phyloP scores from a whole-genome alignment of 2,888 invertebrate genomes.

The Gandaritis pyraliata region DNA sequence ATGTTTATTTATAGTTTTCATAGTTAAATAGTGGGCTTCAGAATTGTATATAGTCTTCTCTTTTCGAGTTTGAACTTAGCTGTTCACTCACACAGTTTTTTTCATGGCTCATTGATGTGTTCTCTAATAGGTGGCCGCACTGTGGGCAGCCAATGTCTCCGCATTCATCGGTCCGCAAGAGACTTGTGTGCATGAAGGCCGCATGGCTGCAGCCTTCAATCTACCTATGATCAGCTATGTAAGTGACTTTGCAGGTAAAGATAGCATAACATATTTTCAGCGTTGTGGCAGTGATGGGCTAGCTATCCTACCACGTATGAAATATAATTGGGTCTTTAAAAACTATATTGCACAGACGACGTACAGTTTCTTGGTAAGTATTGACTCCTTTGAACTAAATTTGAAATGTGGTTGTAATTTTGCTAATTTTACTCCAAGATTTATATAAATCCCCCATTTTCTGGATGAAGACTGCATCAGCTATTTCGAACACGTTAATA shows the following conservation, averaged over 20 bases:
- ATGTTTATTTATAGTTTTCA: too few species aligned
- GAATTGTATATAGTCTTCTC: background rate
- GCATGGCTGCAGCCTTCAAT: conserved; percentile 97
- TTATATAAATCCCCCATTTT: background rate
- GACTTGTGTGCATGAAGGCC: conserved; percentile 96
- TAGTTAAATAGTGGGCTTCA: background rate
- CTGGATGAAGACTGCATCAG: background rate
- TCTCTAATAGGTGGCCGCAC: conserved; percentile 87
- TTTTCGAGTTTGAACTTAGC: background rate
- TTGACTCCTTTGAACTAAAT: too few species aligned
- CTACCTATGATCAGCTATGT: conserved; percentile 98
- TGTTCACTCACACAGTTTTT: background rate
- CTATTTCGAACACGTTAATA: conserved; percentile 6
- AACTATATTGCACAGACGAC: too few species aligned
- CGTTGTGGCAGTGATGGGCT: too few species aligned
- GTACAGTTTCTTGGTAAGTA: too few species aligned
- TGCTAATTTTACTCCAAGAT: too few species aligned
- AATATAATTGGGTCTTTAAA: too few species aligned
- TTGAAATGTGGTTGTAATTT: too few species aligned
- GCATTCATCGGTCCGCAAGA: conserved; percentile 93
- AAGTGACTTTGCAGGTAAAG: conserved; percentile 73
- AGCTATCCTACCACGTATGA: too few species aligned
- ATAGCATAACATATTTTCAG: too few species aligned
- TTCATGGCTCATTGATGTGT: conserved; percentile 9
- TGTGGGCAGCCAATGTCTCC: conserved; percentile 93